Base-by-base conservation (phyloP, 1,140 invertebrate species). In the Oreohelix idahoensis region DNA sequence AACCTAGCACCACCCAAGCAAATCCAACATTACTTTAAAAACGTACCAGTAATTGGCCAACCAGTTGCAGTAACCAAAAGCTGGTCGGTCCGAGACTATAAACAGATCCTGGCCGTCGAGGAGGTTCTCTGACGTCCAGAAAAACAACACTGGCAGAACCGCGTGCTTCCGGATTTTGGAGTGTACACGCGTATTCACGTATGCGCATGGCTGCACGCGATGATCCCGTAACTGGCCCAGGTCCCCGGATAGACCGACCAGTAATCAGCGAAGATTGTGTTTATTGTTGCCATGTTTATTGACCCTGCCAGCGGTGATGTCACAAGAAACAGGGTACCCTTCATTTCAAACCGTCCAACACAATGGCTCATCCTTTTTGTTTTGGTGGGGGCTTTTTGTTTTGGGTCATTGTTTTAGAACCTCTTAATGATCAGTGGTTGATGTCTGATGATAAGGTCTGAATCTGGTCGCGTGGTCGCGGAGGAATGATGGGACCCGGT, bases 151-250 rank as follows among this genome's bases (percentile, higher is more conserved):
- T 58, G 53, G 53, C 53, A 58, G 53, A 58, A 5, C 53, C 10
- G 15, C 4, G 53, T 23, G 2, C 53, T 58, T 58, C 53, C 53
- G 53, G 53, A 58, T 58, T n/a, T n/a, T 2, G 23, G 53, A 58
- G 17, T 58, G 20, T 23, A 23, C 53, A n/a, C 53, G 53, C 53
- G 23, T n/a, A 58, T 23, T 58, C 53, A 58, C 53, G 53, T 58
- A 4, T n/a, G 53, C 53, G 53, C 53, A 58, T 58, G 53, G 53
- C 53, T 58, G 53, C 53, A 58, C 53, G 53, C 53, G 53, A 58
- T 58, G 53, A 2, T 58, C 53, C 4, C 53, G 10, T 20, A 11
- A 45, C 42, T 45, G 42, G 42, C 10, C 53, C 53, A 5, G 23
- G 53, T 10, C 23, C 53, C 53, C 53, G 10, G 23, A 23, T 15